Evolutionary conservation across 2,113 vertebrate species (phyloP), one percentile per base, ranked within the genome.

Genomic region (Bettongia penicillata): DNA sequence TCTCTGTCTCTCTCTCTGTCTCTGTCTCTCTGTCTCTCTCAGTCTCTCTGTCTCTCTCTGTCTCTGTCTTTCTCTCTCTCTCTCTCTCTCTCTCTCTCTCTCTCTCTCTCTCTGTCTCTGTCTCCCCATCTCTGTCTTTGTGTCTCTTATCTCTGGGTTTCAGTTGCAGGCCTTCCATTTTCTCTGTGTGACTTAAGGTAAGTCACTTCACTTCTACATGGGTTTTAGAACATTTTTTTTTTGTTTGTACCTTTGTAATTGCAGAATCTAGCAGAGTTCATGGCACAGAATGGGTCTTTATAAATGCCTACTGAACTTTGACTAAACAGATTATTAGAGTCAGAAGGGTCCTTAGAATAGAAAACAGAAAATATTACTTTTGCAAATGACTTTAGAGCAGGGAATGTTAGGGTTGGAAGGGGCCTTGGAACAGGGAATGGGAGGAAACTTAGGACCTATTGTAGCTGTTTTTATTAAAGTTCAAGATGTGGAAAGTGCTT

Each of bases 1-100:
- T 26, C 0, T 8, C 1, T 26, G 1, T 1, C 8, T 26, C 0
- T 8, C 24, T 26, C 1, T 7, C 24, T 25, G 0, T 25, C 8
- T 25, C 8, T 8, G 5, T 25, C 25, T 16, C 14, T 7, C 24
- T 10, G 2, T 23, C 24, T 3, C 22, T 23, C 1, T 24, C 24
- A 25, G 25, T 25, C 24, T 55, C 24, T 55, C 5, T 55, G 0
- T 55, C 24, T 55, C 0, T 55, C 1, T 55, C 1, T 55, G n/a
- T n/a, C n/a, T n/a, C n/a, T n/a, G n/a, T n/a, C n/a, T 6, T 55
- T 55, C 1, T 25, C 24, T 26, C 3, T 14, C 3, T 37, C 57
- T 31, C 9, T 61, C 10, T 14, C 28, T 61, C 28, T 3, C 11
- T 37, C 28, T 37, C 3, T 61, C 57, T 31, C 10, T 61, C 57